Percentiles rank a stretch among this genome's conserved stretches.
phyloP scores from a whole-genome alignment of 2,888 invertebrate genomes.

The Malthinus flaveolus region DNA sequence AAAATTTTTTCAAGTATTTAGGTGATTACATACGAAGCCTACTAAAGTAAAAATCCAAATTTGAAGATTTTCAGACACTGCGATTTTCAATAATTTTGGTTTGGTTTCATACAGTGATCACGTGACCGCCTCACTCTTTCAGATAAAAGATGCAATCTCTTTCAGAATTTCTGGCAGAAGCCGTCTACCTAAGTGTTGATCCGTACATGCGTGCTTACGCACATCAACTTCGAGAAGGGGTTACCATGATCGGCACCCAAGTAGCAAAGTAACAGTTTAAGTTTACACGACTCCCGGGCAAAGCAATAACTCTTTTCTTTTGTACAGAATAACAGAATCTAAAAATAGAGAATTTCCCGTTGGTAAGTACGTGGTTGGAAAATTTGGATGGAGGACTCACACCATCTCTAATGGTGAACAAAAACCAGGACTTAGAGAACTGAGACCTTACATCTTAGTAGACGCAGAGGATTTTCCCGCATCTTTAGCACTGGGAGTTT shows the following conservation, averaged over 20 bases:
- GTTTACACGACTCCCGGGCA: neutral
- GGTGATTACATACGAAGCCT: too few species aligned
- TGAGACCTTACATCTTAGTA: conserved; percentile 59
- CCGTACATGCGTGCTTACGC: conserved; percentile 71
- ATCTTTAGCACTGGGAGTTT: conserved; percentile 66
- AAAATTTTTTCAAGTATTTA: too few species aligned
- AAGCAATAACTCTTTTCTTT: too few species aligned
- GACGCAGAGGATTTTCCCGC: conserved; percentile 62
- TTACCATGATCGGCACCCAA: conserved; percentile 72
- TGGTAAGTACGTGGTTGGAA: conserved; percentile 64
- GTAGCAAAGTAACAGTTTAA: conserved; percentile 62
- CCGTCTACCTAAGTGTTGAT: conserved; percentile 71
- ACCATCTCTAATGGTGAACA: conserved; percentile 56
- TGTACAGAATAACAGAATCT: conserved; percentile 67
- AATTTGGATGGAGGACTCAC: conserved; percentile 71
- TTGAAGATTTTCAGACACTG: too few species aligned
- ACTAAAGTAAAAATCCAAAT: too few species aligned
- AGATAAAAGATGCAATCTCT: conserved; percentile 26
- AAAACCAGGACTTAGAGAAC: conserved; percentile 55
- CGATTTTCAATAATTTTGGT: too few species aligned
- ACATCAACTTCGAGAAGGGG: conserved; percentile 58
- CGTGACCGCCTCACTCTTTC: too few species aligned
- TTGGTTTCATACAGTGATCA: too few species aligned
- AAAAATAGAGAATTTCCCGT: conserved; percentile 66
- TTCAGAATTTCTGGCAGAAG: conserved; percentile 69